Conservation (phyloP, 2,888 invertebrate genomes). For the Aporophyla nigra region DNA sequence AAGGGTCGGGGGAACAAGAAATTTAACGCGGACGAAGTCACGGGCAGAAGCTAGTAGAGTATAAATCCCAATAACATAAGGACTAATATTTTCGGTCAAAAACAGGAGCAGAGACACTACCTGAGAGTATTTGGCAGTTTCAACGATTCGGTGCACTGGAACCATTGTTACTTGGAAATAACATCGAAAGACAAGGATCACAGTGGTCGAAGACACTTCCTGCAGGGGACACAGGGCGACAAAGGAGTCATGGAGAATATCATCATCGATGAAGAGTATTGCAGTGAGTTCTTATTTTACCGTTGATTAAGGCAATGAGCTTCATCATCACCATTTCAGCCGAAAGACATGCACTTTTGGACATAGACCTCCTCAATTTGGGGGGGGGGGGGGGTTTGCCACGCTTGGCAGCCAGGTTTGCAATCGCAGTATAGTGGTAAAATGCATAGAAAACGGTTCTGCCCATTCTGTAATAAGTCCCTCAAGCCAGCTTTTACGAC, state of each 20-base stretch:
- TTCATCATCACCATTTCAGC: too few relatives aligned
- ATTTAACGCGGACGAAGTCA: too few relatives aligned
- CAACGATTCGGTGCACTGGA: constrained; percentile 72
- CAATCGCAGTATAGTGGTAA: too few relatives aligned
- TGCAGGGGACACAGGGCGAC: constrained; percentile 66
- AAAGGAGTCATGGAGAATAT: constrained; percentile 74
- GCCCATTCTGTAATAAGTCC: too few relatives aligned
- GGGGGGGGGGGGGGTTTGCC: too few relatives aligned
- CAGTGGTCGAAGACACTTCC: constrained; percentile 68
- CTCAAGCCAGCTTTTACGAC: too few relatives aligned
- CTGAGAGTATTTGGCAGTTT: constrained; percentile 69
- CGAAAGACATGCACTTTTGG: too few relatives aligned
- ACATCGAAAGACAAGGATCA: constrained; percentile 54
- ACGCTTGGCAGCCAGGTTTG: too few relatives aligned
- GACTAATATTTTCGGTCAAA: not conserved
- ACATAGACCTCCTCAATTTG: too few relatives aligned
- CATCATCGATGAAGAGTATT: constrained; percentile 65
- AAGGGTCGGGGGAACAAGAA: too few relatives aligned
- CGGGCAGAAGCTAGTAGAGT: too few relatives aligned
- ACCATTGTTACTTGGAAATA: constrained; percentile 73
- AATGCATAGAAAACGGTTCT: too few relatives aligned
- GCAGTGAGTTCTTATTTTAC: constrained; percentile 24
- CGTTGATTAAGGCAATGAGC: not conserved
- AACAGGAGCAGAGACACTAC: constrained; percentile 67
- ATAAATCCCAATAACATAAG: not conserved